Evolutionary conservation across 1,140 invertebrate genomes (phyloP), one percentile per base, ranked within the genome.

Genomic region (Drosophila albomicans): DNA sequence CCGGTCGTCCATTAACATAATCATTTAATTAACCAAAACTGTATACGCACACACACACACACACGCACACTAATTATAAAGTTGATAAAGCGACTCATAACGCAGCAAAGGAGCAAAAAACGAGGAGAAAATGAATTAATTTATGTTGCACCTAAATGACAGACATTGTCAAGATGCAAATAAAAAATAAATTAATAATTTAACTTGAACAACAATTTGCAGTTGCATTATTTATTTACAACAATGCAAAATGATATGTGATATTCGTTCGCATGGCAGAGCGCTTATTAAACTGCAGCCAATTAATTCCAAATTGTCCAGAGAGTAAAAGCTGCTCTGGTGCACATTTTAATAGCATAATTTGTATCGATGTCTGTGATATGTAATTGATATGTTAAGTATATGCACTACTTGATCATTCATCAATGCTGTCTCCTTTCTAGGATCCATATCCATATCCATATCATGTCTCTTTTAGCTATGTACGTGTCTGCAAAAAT

Each of bases 1-100:
- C 84, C 84, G 84, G 78, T 89, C 85, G 85, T 89, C 80, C 85
- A 88, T 89, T 88, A 88, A 88, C 85, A 88, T 88, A 88, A 88
- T 88, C 84, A 88, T 88, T 88, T 88, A 88, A 88, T 88, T 88
- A 88, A 89, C 84, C 84, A 88, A 87, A 88, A 80, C 65, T 77
- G 72, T 57, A 82, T 54, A 79, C 72, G 16, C 46, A 65, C 25
- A 56, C 43, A 57, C 68, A 62, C 45, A 61, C 7, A 41, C 10
- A 41, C 7, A 41, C 38, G 3, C 51, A 64, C 38, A 77, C 77
- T 77, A 70, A 69, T 75, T 82, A 67, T 62, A 81, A 69, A 76
- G 75, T 79, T 68, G 76, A 84, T 80, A 78, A 80, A 70, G 61
- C 61, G 43, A 48, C 56, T 58, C 73, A 64, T 43, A 57, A 49